Evolutionary conservation across 2,888 invertebrate genomes (phyloP).

Genomic region (Lottia gigantea): DNA sequence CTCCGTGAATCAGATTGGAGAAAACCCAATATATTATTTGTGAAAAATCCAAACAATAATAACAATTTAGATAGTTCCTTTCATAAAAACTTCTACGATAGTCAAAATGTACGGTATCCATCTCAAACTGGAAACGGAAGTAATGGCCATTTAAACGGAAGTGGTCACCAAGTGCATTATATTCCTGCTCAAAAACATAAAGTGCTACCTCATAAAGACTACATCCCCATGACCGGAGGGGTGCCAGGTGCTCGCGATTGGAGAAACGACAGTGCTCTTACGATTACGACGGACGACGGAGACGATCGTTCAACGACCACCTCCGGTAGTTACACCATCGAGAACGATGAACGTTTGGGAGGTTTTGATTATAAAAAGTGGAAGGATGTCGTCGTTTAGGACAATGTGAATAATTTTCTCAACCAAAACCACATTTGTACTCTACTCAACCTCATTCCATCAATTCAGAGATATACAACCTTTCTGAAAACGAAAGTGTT

Average conservation of each 20-base stretch:
- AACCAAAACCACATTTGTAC: too few species aligned
- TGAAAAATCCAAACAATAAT: neutral
- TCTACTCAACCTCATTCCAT: too few species aligned
- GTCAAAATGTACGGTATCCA: neutral
- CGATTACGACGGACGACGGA: conserved; percentile 51
- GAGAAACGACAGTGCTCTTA: conserved; percentile 47
- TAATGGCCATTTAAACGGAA: too few species aligned
- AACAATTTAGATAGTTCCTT: neutral
- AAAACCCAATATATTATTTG: conserved; percentile 3
- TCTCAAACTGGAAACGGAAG: too few species aligned
- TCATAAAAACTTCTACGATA: neutral
- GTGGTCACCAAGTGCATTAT: neutral
- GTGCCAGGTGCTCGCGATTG: conserved; percentile 23
- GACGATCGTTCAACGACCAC: conserved; percentile 58
- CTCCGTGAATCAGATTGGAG: neutral
- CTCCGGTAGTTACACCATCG: conserved; percentile 59
- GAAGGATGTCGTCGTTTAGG: conserved; percentile 47
- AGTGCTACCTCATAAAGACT: neutral
- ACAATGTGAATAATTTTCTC: neutral
- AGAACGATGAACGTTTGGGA: conserved; percentile 46
- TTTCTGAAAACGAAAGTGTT: too few species aligned
- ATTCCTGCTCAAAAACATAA: neutral
- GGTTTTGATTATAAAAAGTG: conserved; percentile 40
- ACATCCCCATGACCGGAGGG: neutral
- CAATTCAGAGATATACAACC: too few species aligned